phyloP scores from a whole-genome alignment of 2,888 invertebrate species.

The Drosophila recens region DNA sequence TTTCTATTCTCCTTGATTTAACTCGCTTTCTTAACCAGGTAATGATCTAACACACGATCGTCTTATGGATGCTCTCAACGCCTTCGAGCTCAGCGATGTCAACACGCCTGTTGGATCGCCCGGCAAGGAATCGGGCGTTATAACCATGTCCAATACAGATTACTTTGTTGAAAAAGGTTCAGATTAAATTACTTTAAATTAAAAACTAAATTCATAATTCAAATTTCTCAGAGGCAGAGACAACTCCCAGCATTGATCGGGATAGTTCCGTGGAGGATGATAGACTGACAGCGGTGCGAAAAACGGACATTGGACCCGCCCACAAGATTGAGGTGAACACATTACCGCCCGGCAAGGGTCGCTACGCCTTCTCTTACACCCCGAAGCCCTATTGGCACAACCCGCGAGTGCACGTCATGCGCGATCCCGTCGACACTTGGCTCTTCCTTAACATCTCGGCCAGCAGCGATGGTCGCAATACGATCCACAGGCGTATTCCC shows the following conservation, averaged over 20 bases:
- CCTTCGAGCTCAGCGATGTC: conserved; percentile 79
- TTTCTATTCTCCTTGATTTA: background rate
- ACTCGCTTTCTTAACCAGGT: conserved; percentile 48
- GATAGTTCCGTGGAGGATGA: conserved; percentile 75
- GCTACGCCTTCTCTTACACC: conserved; percentile 95
- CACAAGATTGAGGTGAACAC: conserved; percentile 87
- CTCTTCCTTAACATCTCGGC: conserved; percentile 93
- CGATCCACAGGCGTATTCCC: conserved; percentile 89
- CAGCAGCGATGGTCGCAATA: conserved; percentile 88
- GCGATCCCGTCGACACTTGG: conserved; percentile 92
- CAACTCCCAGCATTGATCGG: conserved; percentile 62
- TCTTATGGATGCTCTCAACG: conserved; percentile 80
- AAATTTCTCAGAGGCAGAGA: conserved; percentile 67
- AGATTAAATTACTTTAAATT: background rate
- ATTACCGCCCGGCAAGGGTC: conserved; percentile 93
- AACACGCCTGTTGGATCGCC: conserved; percentile 80
- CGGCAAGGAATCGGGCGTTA: conserved; percentile 83
- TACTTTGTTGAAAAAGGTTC: conserved; percentile 79
- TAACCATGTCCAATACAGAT: conserved; percentile 84
- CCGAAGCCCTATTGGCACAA: conserved; percentile 93
- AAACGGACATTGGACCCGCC: conserved; percentile 85
- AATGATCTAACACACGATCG: conserved; percentile 80
- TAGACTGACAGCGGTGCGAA: conserved; percentile 82
- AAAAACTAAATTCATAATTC: background rate
- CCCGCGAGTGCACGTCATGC: conserved; percentile 92